Evolutionary conservation across 2,113 vertebrate genomes (phyloP), one percentile per base, ranked within the genome.

Genomic region (Mixornis gularis): DNA sequence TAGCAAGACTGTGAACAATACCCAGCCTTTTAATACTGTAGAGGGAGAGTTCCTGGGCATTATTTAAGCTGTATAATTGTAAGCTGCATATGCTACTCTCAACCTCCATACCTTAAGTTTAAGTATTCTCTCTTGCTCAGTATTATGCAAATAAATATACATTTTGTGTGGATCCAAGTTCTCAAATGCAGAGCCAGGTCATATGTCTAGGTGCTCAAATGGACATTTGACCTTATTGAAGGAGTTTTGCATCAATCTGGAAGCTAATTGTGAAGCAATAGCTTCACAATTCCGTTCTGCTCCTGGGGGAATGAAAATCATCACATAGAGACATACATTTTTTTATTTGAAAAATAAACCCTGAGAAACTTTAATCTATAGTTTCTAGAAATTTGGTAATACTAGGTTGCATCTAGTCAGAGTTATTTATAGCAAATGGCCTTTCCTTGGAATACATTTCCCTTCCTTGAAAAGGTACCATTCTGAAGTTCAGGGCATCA

Each of bases 401-500:
- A 51, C 16, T 24, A 51, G 21, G n/a, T 79, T 79, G 29, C 46
- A 68, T 80, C 36, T 83, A 65, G 25, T 60, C 49, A 36, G 29
- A 58, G 41, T 40, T 78, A 83, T 62, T 62, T 48, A 70, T n/a
- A 92, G 30, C 16, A 85, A 68, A 52, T 41, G 17, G 7, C 12
- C 18, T 94, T 79, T 90, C 46, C 15, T 77, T 86, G 36, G 43
- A 78, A 81, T 69, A 60, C 24, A 49, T 95, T 55, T 52, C 7
- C 2, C 10, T 15, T 59, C 87, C 90, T 77, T 91, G 92, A 92
- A 78, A 92, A 95, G 64, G 66, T 83, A 68, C 62, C 12, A 5
- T 95, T 97, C 85, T 94, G 94, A 97, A 96, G 81, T 96, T 96
- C 53, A 85, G 94, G n/a, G 40, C 78, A 94, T 96, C 94, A 97